Base-by-base conservation (phyloP, 2,888 invertebrate genomes). In the Eutolmus rufibarbis region DNA sequence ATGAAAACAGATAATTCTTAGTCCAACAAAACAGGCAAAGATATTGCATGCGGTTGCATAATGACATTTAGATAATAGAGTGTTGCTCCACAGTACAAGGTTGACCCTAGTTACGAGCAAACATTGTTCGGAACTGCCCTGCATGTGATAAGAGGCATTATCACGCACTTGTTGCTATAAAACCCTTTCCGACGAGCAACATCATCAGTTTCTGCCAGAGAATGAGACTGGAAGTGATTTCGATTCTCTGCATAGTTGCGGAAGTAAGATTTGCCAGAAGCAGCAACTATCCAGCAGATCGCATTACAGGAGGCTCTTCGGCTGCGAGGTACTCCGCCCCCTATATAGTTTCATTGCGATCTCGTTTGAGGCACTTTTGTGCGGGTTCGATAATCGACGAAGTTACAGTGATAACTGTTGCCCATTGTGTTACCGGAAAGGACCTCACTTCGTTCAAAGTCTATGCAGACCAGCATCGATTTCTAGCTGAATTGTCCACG, bases 361-460 rank as follows among this genome's bases (percentile, higher is more conserved):
- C 31, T 74, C 19, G 37, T 14, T 28, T 40, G 14, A 43, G 43
- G 37, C 85, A 85, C 74, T 85, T 90, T 28, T 94, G 94, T 84
- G 94, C 93, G 19, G 94, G 93, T 14, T 91, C 93, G 76, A 91
- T 94, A 89, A 89, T 94, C 86, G 87, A 40, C 88, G 90, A 91
- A 46, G 89, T 90, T 0, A 92, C 91, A 91, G 88, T 94, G 23
- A 5, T 94, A 3, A 94, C 94, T 2, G 92, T 92, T 16, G 92
- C 90, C 4, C 92, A 92, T 76, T 92, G 92, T 89, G 90, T 92
- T 77, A 19, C 23, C 43, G 40, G 82, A 66, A 76, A 76, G 76
- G 76, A 76, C 14, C 7, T 3, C 8, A 76, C 16, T 19, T 34
- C 34, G 12, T 37, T 76, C 37, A 76, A 40, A 19, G n/a, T 76